Percentiles rank a stretch among this genome's conserved stretches.
phyloP scores from a whole-genome alignment of 2,113 vertebrate genomes.

The Rhinoderma darwinii region DNA sequence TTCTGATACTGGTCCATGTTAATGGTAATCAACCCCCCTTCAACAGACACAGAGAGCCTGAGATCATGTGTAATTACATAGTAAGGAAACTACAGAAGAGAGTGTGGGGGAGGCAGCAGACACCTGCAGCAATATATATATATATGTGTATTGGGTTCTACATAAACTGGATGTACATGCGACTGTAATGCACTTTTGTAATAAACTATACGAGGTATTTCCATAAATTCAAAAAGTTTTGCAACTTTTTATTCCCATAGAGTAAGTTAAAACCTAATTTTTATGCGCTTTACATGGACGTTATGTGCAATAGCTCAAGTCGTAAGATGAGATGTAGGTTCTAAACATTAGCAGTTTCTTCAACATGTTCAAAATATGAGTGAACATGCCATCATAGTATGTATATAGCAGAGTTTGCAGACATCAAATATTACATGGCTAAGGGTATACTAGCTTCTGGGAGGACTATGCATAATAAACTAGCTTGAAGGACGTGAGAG shows the following conservation, averaged over 20 bases:
- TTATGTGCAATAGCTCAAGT: not conserved
- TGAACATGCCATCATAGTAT: not conserved
- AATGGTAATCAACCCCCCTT: conserved; percentile 56
- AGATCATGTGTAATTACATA: conserved; percentile 49
- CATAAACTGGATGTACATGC: no score
- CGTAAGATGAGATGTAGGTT: not conserved
- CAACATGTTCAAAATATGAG: not conserved
- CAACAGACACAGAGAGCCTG: conserved; percentile 34
- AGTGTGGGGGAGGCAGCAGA: not conserved
- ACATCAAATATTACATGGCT: not conserved
- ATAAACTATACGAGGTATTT: not conserved
- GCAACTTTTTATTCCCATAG: not conserved
- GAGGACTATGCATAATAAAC: not conserved
- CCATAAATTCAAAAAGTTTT: not conserved
- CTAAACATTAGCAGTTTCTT: not conserved
- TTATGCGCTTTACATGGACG: not conserved
- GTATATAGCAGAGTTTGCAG: not conserved
- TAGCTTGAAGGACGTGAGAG: not conserved
- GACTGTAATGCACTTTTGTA: not conserved
- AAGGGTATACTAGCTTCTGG: not conserved
- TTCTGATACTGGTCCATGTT: conserved; percentile 34
- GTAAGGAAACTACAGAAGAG: conserved; percentile 13
- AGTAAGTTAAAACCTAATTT: not conserved
- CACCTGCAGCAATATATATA: conserved; percentile 42
- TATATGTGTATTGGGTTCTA: not conserved